Evolutionary conservation across 2,888 invertebrate species (phyloP), one percentile per base, ranked within the genome.

Genomic region (Metallyticus violacea): DNA sequence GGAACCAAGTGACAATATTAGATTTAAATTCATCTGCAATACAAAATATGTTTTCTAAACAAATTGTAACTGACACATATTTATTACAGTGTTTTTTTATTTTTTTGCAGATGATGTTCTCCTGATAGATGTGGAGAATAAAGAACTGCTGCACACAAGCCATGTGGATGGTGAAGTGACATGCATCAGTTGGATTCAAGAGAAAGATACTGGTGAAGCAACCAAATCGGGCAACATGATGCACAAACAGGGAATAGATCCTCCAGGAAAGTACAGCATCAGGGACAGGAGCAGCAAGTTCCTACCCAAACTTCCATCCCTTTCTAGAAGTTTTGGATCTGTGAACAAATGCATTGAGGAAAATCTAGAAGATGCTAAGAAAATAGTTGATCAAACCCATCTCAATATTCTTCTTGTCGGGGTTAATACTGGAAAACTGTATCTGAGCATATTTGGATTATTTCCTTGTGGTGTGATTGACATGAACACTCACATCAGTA

Each of bases 91-190:
- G 40, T 87, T 82, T 86, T 77, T 84, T 86, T 25, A 85, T 87
- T 88, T 84, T 85, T 79, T 90, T 91, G 62, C 93, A 91, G 97
- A 96, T 15, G 93, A 93, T 90, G 93, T 97, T 1, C 93, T 94
- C 40, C 93, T 98, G 81, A 94, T 97, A 79, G 96, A 97, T 91
- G 96, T 98, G 84, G 98, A 98, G 92, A 97, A 97, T 89, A 97
- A 97, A 90, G 96, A 96, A 89, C 93, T 95, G 86, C 93, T 98
- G 15, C 95, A 96, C 89, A 94, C 93, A 85, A 93, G 93, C 89
- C 92, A 93, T 85, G 91, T 95, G 84, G 92, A 93, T 85, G 93
- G 93, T 89, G 94, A 95, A 85, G 94, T 97, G 30, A 95, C 95
- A 27, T 96, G 95, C 89, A 93, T 98, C 62, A 93, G 94, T 79